Conservation (phyloP, 2,113 vertebrate genomes). For the Myrmecobius fasciatus region DNA sequence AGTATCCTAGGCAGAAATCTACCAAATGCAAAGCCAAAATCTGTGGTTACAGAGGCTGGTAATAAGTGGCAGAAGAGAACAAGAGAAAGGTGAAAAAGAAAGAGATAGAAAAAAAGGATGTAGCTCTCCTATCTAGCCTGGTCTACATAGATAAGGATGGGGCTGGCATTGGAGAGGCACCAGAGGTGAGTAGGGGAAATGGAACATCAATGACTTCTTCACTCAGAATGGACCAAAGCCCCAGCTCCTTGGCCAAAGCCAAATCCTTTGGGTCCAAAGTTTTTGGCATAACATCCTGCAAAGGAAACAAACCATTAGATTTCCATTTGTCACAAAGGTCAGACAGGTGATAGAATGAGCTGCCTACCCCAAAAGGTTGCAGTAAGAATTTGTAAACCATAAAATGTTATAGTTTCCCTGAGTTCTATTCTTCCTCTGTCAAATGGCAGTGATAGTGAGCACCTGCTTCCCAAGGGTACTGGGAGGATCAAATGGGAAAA, state of each 20-base stretch:
- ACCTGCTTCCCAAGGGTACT: background rate
- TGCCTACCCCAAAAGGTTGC: too few relatives aligned
- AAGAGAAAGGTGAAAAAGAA: background rate
- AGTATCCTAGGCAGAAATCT: slow-evolving; percentile 1
- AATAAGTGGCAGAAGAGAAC: background rate
- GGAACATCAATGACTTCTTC: slow-evolving; percentile 33
- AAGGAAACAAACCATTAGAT: slow-evolving; percentile 16
- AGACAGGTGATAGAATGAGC: background rate
- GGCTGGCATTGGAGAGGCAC: background rate
- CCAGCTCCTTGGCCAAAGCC: slow-evolving; percentile 95
- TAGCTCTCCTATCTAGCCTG: slow-evolving; percentile 12
- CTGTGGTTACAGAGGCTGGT: slow-evolving; percentile 42
- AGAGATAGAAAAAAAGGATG: background rate
- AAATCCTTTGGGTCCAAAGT: slow-evolving; percentile 97
- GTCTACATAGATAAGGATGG: slow-evolving; percentile 1
- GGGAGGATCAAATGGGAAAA: too few relatives aligned
- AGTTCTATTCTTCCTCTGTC: background rate
- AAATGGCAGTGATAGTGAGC: too few relatives aligned
- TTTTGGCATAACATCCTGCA: slow-evolving; percentile 95
- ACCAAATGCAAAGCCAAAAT: slow-evolving; percentile 16
- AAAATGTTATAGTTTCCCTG: background rate
- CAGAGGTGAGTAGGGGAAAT: background rate
- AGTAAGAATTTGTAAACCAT: too few relatives aligned
- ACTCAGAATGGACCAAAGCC: slow-evolving; percentile 91
- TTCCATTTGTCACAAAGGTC: background rate